Conservation (phyloP, 2,888 invertebrate species). For the Baronia brevicornis region DNA sequence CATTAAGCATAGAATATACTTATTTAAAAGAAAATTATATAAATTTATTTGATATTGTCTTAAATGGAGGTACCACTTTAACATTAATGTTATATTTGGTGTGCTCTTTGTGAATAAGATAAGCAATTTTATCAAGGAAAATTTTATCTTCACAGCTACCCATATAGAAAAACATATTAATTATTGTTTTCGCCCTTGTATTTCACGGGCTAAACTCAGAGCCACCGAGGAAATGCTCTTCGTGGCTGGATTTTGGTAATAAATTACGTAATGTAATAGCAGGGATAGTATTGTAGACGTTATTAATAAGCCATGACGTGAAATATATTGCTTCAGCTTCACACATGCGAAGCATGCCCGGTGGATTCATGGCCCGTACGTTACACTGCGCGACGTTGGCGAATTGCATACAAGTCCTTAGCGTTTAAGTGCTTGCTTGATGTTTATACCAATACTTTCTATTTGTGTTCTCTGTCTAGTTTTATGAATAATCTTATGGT, state of each 20-base stretch:
- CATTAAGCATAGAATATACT: no score
- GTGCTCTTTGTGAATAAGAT: no score
- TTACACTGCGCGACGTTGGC: conserved; percentile 33
- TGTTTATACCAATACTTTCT: conserved; percentile 12
- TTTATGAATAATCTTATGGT: no score
- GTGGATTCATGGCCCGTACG: conserved; percentile 32
- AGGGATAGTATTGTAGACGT: conserved; percentile 37
- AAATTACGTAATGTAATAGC: conserved; percentile 39
- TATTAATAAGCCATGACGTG: conserved; percentile 50
- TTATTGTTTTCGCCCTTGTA: conserved; percentile 25
- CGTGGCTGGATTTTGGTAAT: conserved; percentile 30
- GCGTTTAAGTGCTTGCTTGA: conserved; percentile 15
- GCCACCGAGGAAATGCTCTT: conserved; percentile 17
- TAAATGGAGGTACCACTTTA: no score
- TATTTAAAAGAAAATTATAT: no score
- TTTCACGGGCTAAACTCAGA: conserved; percentile 23
- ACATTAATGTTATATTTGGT: no score
- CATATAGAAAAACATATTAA: conserved; percentile 22
- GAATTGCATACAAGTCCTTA: conserved; percentile 37
- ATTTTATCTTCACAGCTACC: no score
- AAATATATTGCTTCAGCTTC: conserved; percentile 41
- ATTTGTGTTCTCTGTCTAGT: conserved; percentile 10
- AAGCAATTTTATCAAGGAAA: no score
- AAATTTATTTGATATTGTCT: no score
- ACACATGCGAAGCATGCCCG: conserved; percentile 22